Percentiles rank a stretch among this genome's conserved stretches.
Evolutionary conservation across 2,888 invertebrate species (phyloP).

Genomic region (Tenthredo notha): DNA sequence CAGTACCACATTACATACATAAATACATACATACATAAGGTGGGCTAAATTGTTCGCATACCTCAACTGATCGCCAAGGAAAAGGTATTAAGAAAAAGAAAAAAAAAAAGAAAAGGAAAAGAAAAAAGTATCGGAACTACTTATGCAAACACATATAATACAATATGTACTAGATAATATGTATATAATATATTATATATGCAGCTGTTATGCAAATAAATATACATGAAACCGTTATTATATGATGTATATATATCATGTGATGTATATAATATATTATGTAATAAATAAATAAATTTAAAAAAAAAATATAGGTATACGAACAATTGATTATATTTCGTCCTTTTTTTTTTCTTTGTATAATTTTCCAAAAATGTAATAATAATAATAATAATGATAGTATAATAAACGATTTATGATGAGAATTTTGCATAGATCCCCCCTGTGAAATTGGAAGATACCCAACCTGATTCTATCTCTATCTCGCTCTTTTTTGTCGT

Average conservation of each 20-base stretch:
- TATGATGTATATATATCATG: too few species aligned
- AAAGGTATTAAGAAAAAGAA: not conserved
- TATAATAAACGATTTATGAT: not conserved
- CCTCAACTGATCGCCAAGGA: not conserved
- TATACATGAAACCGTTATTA: not conserved
- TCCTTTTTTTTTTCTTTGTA: too few species aligned
- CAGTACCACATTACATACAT: not conserved
- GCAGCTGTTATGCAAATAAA: not conserved
- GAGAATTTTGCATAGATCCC: not conserved
- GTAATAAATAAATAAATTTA: not conserved
- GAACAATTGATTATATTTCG: too few species aligned
- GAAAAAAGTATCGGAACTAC: not conserved
- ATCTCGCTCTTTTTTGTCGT: not conserved
- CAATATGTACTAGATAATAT: not conserved
- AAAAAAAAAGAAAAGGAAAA: not conserved
- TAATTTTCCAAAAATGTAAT: too few species aligned
- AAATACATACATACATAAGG: not conserved
- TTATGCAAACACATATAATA: not conserved
- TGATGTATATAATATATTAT: too few species aligned
- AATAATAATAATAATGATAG: too few species aligned
- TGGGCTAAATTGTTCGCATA: constrained; percentile 34
- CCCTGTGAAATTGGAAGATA: constrained; percentile 14
- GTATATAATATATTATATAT: too few species aligned
- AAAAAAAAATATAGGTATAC: too few species aligned
- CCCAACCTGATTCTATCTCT: constrained; percentile 41